Conservation (phyloP, 2,797 vertebrate genomes). For the Amniataba percoides region DNA sequence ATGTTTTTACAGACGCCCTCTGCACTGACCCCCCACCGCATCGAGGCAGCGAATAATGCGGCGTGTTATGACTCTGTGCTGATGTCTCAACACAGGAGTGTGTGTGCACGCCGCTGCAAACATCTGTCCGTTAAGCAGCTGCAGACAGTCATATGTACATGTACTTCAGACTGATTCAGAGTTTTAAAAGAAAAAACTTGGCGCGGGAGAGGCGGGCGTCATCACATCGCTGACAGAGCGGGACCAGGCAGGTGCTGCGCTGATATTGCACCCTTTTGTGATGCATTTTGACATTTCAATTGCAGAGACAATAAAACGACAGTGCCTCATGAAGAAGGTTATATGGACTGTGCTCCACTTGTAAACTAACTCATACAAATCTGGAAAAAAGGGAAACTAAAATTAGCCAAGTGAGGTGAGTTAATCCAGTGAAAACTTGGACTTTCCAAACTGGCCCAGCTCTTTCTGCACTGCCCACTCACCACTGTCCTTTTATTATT, state of each 20-base stretch:
- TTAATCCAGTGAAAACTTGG: not conserved
- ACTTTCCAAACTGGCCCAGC: not conserved
- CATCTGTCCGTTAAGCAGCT: no score
- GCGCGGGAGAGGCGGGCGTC: no score
- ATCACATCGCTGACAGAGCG: not conserved
- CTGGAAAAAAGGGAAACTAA: not conserved
- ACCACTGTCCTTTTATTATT: slow-evolving; percentile 13
- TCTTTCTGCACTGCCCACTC: slow-evolving; percentile 7
- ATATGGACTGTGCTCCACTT: not conserved
- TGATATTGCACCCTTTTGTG: not conserved
- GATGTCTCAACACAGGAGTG: no score
- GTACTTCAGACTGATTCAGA: no score
- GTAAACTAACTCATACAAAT: not conserved
- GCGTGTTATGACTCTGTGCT: no score
- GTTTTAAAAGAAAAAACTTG: no score
- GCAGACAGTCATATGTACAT: no score
- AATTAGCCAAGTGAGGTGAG: not conserved
- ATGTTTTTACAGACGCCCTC: no score
- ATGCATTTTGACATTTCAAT: not conserved
- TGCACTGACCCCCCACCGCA: not conserved
- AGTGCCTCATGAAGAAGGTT: not conserved
- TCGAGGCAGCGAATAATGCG: not conserved
- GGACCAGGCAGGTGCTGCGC: slow-evolving; percentile 2
- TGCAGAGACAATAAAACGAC: not conserved
- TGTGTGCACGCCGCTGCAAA: no score